Base-by-base conservation (phyloP, 2,888 invertebrate genomes). In the Torymus texanus region DNA sequence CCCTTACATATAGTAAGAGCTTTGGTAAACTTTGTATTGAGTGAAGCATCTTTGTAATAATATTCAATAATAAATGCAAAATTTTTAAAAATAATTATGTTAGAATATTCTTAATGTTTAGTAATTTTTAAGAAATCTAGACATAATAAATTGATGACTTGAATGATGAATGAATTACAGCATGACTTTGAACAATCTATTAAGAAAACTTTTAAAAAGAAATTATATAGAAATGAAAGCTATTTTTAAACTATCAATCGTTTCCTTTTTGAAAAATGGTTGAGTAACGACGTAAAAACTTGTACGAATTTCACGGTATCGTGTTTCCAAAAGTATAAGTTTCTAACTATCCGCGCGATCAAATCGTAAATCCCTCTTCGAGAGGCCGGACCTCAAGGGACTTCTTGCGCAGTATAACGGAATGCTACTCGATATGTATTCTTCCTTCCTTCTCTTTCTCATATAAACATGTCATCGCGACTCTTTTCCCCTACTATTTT, bases 401-500 rank as follows among this genome's bases (percentile, higher is more conserved):
- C 29, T 71, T 18, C 63, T 65, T 70, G 58, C 77, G 80, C 73
- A 65, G 58, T 68, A 63, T 76, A 78, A 56, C 70, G 77, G 80
- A 80, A 78, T 80, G 70, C 77, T 21, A 78, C 70, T 53, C 53
- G 74, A 78, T 80, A 77, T 77, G 74, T 71, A 71, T 77, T 71
- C 76, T 65, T 74, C 58, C 12, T 53, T 59, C 59, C 65, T 50
- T 50, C 50, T 63, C 18, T 14, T 63, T 29, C 63, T 59, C n/a
- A 18, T 41, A 41, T 41, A 41, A 41, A 41, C 41, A 41, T 41
- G 41, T 41, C 41, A 41, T 10, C 16, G 24, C 0, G 41, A 50
- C 63, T n/a, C 63, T 41, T 41, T 41, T 24, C 21, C 8, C n/a
- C 21, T 21, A 16, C 14, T 16, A 24, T n/a, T 67, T 55, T 18